These are phyloP conservation scores for Phenganax stokvisi DNA, from an alignment of 92 coral and sea anemone species.

Conservation along the genomic window DNA sequence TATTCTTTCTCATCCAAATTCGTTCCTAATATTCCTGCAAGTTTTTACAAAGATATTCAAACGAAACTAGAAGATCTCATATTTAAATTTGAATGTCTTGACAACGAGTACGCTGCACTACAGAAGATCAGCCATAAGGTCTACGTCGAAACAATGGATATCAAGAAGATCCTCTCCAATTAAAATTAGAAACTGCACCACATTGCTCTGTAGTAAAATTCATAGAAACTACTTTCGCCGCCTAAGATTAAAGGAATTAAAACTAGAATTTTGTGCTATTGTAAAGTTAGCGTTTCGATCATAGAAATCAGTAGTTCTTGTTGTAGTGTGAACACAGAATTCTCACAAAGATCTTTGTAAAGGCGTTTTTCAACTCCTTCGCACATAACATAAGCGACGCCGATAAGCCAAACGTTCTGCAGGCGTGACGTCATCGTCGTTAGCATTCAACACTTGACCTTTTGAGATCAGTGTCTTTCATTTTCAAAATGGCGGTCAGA, in stretches of 20 bases:
- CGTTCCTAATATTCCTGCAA: slow-evolving; percentile 31
- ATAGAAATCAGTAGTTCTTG: too few relatives aligned
- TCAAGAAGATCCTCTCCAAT: slow-evolving; percentile 28
- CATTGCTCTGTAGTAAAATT: too few relatives aligned
- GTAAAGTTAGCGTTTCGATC: too few relatives aligned
- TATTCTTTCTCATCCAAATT: slow-evolving; percentile 35
- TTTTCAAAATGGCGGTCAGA: slow-evolving; percentile 12
- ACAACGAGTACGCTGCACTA: slow-evolving; percentile 42
- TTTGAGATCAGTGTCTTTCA: not conserved
- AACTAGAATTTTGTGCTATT: too few relatives aligned
- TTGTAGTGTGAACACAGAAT: too few relatives aligned
- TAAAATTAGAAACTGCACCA: not conserved
- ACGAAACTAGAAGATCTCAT: slow-evolving; percentile 37
- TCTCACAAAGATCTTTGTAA: too few relatives aligned
- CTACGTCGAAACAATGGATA: slow-evolving; percentile 16
- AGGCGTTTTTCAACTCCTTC: too few relatives aligned
- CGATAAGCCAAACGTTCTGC: too few relatives aligned
- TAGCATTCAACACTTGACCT: not conserved
- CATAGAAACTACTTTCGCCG: too few relatives aligned
- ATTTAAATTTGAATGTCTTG: slow-evolving; percentile 34
- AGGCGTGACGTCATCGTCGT: not conserved
- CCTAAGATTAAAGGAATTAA: too few relatives aligned
- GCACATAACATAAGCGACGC: too few relatives aligned
- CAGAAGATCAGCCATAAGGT: slow-evolving; percentile 39
- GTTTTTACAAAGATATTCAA: slow-evolving; percentile 33